phyloP scores from a whole-genome alignment of 2,888 invertebrate genomes.

The Galerucella pusilla region DNA sequence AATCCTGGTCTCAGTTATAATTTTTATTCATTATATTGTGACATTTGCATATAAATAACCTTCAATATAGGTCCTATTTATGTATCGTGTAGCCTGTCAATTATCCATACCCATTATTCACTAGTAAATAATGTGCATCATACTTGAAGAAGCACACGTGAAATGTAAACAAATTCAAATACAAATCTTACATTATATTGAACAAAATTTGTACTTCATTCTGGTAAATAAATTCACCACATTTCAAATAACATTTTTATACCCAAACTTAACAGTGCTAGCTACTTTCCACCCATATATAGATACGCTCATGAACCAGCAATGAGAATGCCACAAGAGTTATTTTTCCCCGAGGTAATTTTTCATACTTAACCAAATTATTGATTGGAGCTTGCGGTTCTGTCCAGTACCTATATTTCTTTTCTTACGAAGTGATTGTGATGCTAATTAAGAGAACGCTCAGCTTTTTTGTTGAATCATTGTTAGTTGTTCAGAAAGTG shows the following conservation, averaged over 20 bases:
- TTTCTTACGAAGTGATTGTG: conserved; percentile 34
- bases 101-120: too few relatives aligned
- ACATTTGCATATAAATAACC: too few relatives aligned
- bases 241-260: neutral
- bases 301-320: conserved; percentile 44
- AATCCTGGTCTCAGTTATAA: too few relatives aligned
- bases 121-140: too few relatives aligned
- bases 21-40: too few relatives aligned
- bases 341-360: conserved; percentile 51
- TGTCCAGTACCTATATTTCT: conserved; percentile 8
- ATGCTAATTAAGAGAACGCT: conserved; percentile 39
- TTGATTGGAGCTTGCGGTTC: conserved; percentile 37
- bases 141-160: too few relatives aligned
- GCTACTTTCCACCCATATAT: neutral
- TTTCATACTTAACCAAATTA: conserved; percentile 51
- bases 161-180: too few relatives aligned
- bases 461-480: conserved; percentile 38
- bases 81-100: too few relatives aligned
- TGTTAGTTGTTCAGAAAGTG: conserved; percentile 29
- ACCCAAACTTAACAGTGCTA: neutral
- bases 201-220: too few relatives aligned
- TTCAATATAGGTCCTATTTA: too few relatives aligned
- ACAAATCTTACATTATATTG: too few relatives aligned
- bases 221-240: too few relatives aligned
- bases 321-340: conserved; percentile 49